These are phyloP conservation scores for Austrolebias charrua DNA, from an alignment of 2,797 vertebrate species.

Conservation along the genomic window DNA sequence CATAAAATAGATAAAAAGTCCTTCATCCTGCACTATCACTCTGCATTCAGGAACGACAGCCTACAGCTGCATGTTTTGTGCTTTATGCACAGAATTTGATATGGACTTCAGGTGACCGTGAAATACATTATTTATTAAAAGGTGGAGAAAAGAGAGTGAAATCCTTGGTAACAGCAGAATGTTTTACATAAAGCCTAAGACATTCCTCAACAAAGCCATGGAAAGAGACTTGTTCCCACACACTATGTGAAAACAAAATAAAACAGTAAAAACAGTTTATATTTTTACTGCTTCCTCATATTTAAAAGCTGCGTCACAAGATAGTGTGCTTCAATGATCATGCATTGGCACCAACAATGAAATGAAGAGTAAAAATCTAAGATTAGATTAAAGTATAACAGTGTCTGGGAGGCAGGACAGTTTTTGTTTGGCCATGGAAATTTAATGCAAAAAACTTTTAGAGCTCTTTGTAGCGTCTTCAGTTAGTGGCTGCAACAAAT, in stretches of 20 bases:
- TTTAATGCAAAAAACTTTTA: conserved; percentile 22
- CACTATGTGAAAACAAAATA: no score
- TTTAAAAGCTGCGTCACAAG: no score
- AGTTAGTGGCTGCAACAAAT: conserved; percentile 14
- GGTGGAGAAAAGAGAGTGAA: conserved; percentile 49
- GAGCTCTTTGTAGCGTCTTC: conserved; percentile 18
- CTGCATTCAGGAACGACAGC: conserved; percentile 10
- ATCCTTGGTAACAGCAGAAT: conserved; percentile 25
- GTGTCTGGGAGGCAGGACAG: no score
- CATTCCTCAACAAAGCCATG: not conserved
- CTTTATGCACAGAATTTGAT: conserved; percentile 36
- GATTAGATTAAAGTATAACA: no score
- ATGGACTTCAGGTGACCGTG: conserved; percentile 23
- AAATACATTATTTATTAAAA: conserved; percentile 59
- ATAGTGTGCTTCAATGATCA: no score
- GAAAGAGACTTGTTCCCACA: conserved; percentile 8
- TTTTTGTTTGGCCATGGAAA: no score
- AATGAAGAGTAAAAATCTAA: no score
- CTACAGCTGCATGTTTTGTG: conserved; percentile 26
- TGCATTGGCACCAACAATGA: no score
- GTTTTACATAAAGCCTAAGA: conserved; percentile 44
- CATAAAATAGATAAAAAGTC: conserved; percentile 22
- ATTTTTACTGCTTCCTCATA: no score
- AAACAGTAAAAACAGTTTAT: no score
- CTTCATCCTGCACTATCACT: not conserved